A percentile compares a stretch with the other conserved stretches of the same genome.
These are phyloP conservation scores for Smittia aterrima DNA, from an alignment of 2,888 invertebrate genomes.

Conservation along the genomic window DNA sequence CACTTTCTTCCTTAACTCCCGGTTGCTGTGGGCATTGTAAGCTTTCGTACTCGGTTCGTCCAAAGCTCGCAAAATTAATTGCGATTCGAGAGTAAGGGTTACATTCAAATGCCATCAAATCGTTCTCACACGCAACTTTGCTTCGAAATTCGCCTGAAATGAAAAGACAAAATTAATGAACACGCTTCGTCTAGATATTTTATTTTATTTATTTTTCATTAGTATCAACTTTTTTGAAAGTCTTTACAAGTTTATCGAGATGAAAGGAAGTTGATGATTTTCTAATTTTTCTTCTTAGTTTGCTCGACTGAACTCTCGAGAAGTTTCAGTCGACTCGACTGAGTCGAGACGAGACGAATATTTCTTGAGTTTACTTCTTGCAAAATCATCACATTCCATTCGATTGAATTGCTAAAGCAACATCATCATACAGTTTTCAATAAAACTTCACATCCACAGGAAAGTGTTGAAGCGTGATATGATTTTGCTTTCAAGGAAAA, in stretches of 20 bases:
- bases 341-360: too few species aligned
- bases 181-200: not conserved
- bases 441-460: constrained; percentile 18
- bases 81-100: constrained; percentile 84
- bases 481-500: not conserved
- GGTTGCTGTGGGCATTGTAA: constrained; percentile 80
- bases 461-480: constrained; percentile 30
- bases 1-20: constrained; percentile 79
- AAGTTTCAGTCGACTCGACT: too few species aligned
- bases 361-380: too few species aligned
- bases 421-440: constrained; percentile 26
- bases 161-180: constrained; percentile 36
- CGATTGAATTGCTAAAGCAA: constrained; percentile 17
- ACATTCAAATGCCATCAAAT: constrained; percentile 82
- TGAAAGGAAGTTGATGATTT: constrained; percentile 10
- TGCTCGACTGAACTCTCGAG: not conserved
- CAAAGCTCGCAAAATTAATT: constrained; percentile 89
- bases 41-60: constrained; percentile 82
- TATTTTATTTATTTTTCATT: constrained; percentile 4
- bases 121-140: constrained; percentile 90
- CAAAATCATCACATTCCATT: constrained; percentile 12
- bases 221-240: not conserved
- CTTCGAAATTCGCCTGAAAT: constrained; percentile 88
- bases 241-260: not conserved
- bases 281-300: not conserved